Evolutionary conservation across 2,113 vertebrate species (phyloP).

Genomic region (Macquaria australasica): DNA sequence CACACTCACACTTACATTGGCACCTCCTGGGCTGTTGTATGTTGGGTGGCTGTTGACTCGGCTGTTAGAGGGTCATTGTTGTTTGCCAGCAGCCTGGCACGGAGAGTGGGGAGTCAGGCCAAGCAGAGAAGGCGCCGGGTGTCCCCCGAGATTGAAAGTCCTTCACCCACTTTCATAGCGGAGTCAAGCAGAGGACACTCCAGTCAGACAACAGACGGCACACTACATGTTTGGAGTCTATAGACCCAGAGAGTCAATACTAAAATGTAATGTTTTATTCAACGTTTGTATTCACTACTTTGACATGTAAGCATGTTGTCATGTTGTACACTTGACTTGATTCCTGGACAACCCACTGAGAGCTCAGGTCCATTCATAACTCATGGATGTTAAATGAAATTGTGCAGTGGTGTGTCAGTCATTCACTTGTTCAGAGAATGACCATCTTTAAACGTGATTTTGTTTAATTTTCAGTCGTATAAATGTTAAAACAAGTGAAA

Average conservation of each 20-base stretch:
- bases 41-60: constrained; percentile 52
- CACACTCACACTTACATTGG: constrained; percentile 30
- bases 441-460: not conserved
- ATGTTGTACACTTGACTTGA: not conserved
- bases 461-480: not conserved
- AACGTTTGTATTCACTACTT: not conserved
- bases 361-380: not conserved
- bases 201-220: constrained; percentile 4
- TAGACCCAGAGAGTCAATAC: not conserved
- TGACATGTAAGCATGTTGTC: constrained; percentile 9
- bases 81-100: constrained; percentile 71
- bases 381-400: not conserved
- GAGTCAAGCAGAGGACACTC: constrained; percentile 55
- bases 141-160: constrained; percentile 42
- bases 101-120: constrained; percentile 55
- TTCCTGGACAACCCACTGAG: constrained; percentile 6
- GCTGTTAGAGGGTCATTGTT: constrained; percentile 79
- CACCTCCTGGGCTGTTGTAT: constrained; percentile 34
- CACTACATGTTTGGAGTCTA: not conserved
- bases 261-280: constrained; percentile 35
- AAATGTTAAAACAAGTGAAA: not conserved
- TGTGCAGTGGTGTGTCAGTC: not conserved
- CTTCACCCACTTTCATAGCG: constrained; percentile 54
- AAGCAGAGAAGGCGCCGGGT: constrained; percentile 62
- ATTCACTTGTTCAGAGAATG: not conserved